Base-by-base conservation (phyloP, 2,797 vertebrate genomes). In the Rhadinocentrus ornatus region DNA sequence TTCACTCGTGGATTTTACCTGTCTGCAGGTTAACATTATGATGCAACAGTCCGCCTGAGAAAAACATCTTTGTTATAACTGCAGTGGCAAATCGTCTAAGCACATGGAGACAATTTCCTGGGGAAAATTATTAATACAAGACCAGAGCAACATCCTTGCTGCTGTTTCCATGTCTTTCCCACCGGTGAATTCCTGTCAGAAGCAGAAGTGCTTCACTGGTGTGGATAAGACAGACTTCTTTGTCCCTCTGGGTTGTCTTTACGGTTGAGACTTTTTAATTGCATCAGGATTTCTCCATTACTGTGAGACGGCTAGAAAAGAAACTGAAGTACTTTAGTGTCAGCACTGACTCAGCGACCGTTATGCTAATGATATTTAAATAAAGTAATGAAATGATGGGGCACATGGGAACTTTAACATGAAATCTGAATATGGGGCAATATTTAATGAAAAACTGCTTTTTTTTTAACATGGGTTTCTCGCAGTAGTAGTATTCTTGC, bases 121-220 rank as follows among this genome's bases (percentile, higher is more conserved):
- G 18, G 37, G 16, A 64, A 64, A 63, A 20, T 50, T 18, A 70
- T 78, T 44, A 65, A 62, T 31, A 8, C 0, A 50, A 54, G 66
- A 77, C 48, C 53, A 12, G 57, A 57, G 59, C 52, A 34, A 44
- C 64, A 29, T 63, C 60, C 34, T 32, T 0, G 1, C 71, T 56
- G 69, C 59, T 27, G 61, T 56, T 54, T 62, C 46, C 6, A 2
- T 13, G 35, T 74, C 55, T 41, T 2, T 65, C 37, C 39, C 81
- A 62, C 71, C 55, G 73, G 77, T 82, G 52, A 15, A 41, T 62
- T 73, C 59, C 77, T 80, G 73, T 87, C 73, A 65, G 6, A 73
- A 63, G 34, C 66, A 4, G 52, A 76, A 54, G 27, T 46, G 78
- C n/a, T 44, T 75, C 63, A 73, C 39, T 31, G 5, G 58, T 64